Percentiles rank a stretch among this genome's conserved stretches.
phyloP scores from a whole-genome alignment of 2,888 invertebrate genomes.

The Melieria crassipennis region DNA sequence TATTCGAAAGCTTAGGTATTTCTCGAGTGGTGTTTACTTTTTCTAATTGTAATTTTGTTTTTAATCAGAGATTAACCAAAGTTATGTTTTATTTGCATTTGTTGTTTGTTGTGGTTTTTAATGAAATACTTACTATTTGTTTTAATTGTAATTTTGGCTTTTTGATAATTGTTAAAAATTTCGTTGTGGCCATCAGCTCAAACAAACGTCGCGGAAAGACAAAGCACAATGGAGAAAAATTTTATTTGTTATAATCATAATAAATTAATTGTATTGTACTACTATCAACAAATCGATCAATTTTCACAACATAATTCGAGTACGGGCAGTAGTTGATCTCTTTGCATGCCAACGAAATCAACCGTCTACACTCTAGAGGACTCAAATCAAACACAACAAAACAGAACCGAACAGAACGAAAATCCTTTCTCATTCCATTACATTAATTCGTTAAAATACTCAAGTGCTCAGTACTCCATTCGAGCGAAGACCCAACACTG shows the following conservation, averaged over 20 bases:
- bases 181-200: slow-evolving; percentile 66
- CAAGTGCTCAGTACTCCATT: too few species aligned
- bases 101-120: slow-evolving; percentile 34
- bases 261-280: slow-evolving; percentile 25
- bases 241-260: slow-evolving; percentile 47
- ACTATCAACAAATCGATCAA: too few species aligned
- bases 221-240: slow-evolving; percentile 67
- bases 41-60: slow-evolving; percentile 5
- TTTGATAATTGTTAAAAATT: slow-evolving; percentile 62
- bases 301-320: too few species aligned
- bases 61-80: neutral
- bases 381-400: too few species aligned
- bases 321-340: too few species aligned
- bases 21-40: slow-evolving; percentile 11
- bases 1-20: slow-evolving; percentile 6
- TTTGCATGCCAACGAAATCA: too few species aligned
- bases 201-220: slow-evolving; percentile 66
- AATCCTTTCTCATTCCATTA: too few species aligned
- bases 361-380: too few species aligned
- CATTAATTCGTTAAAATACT: too few species aligned
- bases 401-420: too few species aligned
- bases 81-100: slow-evolving; percentile 31
- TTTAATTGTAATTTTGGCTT: slow-evolving; percentile 57
- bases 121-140: slow-evolving; percentile 63
- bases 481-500: too few species aligned